These are phyloP conservation scores for Bathynomus jamesi DNA, from an alignment of 1,140 invertebrate species.

Conservation along the genomic window DNA sequence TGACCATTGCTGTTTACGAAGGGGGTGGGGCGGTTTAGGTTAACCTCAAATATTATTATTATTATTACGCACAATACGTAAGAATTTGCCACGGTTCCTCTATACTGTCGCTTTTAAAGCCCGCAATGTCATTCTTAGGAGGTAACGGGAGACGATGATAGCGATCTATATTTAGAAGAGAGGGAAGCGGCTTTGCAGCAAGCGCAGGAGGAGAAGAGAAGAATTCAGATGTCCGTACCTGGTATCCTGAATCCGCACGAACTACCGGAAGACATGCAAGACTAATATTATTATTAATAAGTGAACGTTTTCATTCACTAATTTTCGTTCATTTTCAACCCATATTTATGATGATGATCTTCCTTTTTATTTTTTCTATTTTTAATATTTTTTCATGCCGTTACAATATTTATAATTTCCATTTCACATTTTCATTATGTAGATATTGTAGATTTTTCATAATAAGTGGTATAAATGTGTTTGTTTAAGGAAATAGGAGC, in stretches of 20 bases:
- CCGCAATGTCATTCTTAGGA: conserved; percentile 20
- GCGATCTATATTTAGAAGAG: conserved; percentile 94
- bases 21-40: too few species aligned
- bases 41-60: not conserved
- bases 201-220: conserved; percentile 89
- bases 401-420: too few species aligned
- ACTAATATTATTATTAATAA: conserved; percentile 42
- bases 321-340: too few species aligned
- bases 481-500: too few species aligned
- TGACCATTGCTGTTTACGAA: too few species aligned
- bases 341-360: too few species aligned
- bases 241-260: conserved; percentile 96
- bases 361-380: too few species aligned
- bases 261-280: conserved; percentile 96
- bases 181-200: conserved; percentile 74
- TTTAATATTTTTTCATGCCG: too few species aligned
- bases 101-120: not conserved
- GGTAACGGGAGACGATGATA: conserved; percentile 90
- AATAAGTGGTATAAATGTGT: too few species aligned
- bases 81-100: not conserved
- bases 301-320: too few species aligned
- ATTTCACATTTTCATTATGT: too few species aligned
- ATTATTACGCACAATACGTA: not conserved
- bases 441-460: too few species aligned
- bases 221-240: conserved; percentile 85